Evolutionary conservation across 92 coral and sea anemone genomes (phyloP).

Genomic region (Micromussa lordhowensis): DNA sequence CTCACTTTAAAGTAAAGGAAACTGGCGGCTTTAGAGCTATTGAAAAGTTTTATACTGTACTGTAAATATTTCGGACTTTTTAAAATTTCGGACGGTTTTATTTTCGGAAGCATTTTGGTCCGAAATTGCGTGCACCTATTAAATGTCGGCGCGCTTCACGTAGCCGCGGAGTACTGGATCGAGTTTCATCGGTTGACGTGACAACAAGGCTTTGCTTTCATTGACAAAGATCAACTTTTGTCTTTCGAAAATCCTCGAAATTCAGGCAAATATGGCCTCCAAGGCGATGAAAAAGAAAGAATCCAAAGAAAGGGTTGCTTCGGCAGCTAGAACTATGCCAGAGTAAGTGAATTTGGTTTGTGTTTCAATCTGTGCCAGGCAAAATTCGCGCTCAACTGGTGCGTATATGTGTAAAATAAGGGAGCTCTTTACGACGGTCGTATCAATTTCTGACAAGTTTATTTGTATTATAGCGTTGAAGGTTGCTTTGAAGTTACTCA

Average conservation of each 20-base stretch:
- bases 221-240: constrained; percentile 17
- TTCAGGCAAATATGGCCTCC: constrained; percentile 81
- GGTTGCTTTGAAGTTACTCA: not conserved
- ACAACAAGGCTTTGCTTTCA: constrained; percentile 30
- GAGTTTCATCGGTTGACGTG: constrained; percentile 38
- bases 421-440: not conserved
- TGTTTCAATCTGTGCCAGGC: not conserved
- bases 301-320: constrained; percentile 94
- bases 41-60: too few relatives aligned
- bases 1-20: too few relatives aligned
- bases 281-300: constrained; percentile 98
- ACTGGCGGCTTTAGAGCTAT: too few relatives aligned
- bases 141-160: not conserved
- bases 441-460: not conserved
- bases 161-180: constrained; percentile 31
- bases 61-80: too few relatives aligned
- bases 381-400: constrained; percentile 17
- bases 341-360: constrained; percentile 76
- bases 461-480: not conserved
- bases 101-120: too few relatives aligned
- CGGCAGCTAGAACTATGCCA: constrained; percentile 87
- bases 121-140: too few relatives aligned
- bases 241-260: constrained; percentile 27
- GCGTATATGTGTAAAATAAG: too few relatives aligned
- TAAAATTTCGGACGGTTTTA: too few relatives aligned